Evolutionary conservation across 1,140 invertebrate genomes (phyloP).

Genomic region (Drosophila triauraria): DNA sequence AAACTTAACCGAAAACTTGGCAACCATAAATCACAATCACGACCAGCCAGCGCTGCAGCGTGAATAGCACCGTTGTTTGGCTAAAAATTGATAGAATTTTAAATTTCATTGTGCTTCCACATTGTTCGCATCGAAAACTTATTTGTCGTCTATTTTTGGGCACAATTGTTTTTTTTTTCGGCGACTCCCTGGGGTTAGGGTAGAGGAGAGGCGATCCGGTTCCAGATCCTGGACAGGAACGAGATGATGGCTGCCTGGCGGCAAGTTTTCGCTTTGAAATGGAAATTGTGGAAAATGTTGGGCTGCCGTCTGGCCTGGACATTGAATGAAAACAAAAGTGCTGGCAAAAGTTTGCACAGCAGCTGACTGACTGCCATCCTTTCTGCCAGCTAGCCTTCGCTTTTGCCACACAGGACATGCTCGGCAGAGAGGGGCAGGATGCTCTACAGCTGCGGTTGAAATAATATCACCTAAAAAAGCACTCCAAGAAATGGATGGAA

Average conservation of each 20-base stretch:
- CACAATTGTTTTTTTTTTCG: slow-evolving; percentile 41
- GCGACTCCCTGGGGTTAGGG: neutral
- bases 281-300: slow-evolving; percentile 59
- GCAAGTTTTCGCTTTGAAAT: slow-evolving; percentile 70
- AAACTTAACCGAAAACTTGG: slow-evolving; percentile 26
- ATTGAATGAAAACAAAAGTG: slow-evolving; percentile 60
- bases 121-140: slow-evolving; percentile 55
- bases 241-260: slow-evolving; percentile 10
- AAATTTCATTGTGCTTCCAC: slow-evolving; percentile 49
- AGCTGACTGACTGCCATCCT: slow-evolving; percentile 26
- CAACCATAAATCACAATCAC: slow-evolving; percentile 50
- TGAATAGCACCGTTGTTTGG: slow-evolving; percentile 5
- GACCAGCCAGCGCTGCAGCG: slow-evolving; percentile 18
- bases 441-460: slow-evolving; percentile 8
- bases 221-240: neutral
- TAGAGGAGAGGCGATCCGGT: neutral
- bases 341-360: slow-evolving; percentile 50
- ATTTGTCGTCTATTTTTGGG: slow-evolving; percentile 56
- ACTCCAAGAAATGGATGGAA: neutral
- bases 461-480: slow-evolving; percentile 16
- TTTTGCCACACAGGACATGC: neutral
- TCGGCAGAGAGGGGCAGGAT: neutral
- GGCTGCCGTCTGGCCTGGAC: slow-evolving; percentile 45
- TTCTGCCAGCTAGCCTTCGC: neutral
- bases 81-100: slow-evolving; percentile 67